These are phyloP conservation scores for Dryoscopus gambensis DNA, from an alignment of 2,113 vertebrate genomes.

Conservation along the genomic window DNA sequence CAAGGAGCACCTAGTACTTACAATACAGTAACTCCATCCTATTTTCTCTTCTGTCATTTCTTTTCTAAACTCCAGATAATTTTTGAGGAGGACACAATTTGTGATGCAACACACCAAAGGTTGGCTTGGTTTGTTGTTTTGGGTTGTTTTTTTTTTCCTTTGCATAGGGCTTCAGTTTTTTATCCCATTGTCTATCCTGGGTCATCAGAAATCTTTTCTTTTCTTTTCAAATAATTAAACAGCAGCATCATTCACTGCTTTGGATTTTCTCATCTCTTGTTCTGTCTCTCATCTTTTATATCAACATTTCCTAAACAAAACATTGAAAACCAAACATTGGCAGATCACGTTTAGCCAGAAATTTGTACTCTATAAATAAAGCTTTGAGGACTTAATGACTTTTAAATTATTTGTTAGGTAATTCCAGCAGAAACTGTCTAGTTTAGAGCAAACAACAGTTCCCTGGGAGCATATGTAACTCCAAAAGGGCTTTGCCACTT, in stretches of 20 bases:
- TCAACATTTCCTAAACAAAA: background rate
- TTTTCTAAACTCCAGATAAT: background rate
- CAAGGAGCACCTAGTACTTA: background rate
- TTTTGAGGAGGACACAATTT: background rate
- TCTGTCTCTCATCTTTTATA: background rate
- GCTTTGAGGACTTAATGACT: background rate
- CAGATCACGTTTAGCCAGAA: background rate
- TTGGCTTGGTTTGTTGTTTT: background rate
- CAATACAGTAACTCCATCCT: rapidly evolving
- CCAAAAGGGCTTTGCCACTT: background rate
- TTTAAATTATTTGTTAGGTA: background rate
- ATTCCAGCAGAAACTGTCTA: background rate
- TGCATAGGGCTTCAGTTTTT: background rate
- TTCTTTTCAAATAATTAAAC: background rate
- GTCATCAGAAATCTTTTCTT: background rate
- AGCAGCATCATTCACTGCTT: background rate
- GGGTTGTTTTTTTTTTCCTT: background rate
- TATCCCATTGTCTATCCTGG: background rate
- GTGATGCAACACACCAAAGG: background rate
- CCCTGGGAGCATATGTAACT: background rate
- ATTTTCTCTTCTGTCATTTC: background rate
- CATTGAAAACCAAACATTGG: background rate
- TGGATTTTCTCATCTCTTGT: background rate
- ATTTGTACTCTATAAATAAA: background rate
- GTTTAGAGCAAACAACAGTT: background rate